phyloP scores from a whole-genome alignment of 2,113 vertebrate genomes.

The Irena cyanogastra region DNA sequence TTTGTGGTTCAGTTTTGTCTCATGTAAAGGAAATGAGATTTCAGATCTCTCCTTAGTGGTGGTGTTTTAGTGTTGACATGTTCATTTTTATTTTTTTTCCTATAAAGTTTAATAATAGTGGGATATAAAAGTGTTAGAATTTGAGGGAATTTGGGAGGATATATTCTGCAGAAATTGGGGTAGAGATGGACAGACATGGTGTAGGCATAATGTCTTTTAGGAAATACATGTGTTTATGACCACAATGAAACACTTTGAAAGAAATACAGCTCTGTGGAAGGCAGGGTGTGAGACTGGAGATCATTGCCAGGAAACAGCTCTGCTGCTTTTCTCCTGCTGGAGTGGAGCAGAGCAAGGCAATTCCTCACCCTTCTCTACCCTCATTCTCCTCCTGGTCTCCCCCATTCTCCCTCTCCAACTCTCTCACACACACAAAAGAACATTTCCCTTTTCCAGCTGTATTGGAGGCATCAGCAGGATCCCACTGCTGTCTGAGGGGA shows the following conservation, averaged over 20 bases:
- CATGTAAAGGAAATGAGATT: fast-evolving
- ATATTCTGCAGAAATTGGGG: background rate
- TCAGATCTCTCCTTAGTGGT: background rate
- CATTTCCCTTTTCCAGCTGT: background rate
- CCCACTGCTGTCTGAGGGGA: background rate
- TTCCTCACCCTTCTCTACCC: background rate
- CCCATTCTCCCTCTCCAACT: background rate
- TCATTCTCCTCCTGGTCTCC: background rate
- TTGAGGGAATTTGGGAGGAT: background rate
- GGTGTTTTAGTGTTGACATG: background rate
- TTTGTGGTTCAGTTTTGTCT: background rate
- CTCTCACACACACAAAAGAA: fast-evolving
- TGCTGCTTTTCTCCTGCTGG: background rate
- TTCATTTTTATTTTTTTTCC: background rate
- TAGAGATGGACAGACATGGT: background rate
- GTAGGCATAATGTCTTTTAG: background rate
- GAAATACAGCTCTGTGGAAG: background rate
- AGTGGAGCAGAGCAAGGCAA: background rate
- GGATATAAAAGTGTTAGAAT: background rate
- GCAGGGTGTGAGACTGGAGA: background rate
- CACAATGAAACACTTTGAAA: background rate
- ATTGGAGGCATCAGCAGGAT: background rate
- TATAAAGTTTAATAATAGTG: background rate
- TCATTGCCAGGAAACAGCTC: background rate
- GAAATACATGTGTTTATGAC: background rate